Percentiles rank a stretch among this genome's conserved stretches.
These are phyloP conservation scores for Entelurus aequoreus DNA, from an alignment of 2,113 vertebrate genomes.

Conservation along the genomic window DNA sequence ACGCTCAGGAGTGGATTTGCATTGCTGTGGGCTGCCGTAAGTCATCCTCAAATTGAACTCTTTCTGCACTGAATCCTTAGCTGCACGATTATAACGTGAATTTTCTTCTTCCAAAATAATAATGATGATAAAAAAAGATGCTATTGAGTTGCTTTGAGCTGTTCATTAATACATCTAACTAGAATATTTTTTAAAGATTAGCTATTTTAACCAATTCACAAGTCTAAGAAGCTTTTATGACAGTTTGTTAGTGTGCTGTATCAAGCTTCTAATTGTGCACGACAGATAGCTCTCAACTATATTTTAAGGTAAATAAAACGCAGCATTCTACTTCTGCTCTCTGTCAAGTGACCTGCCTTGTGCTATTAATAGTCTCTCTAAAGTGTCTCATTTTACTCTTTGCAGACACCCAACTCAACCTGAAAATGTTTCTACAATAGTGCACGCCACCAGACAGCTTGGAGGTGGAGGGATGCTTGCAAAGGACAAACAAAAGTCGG, in stretches of 20 bases:
- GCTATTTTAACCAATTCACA: background rate
- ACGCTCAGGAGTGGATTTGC: conserved; percentile 54
- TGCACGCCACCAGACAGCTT: background rate
- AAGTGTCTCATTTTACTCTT: conserved; percentile 43
- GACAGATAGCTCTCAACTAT: background rate
- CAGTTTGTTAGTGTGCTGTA: background rate
- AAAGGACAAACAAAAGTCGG: conserved; percentile 10
- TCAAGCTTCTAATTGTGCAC: background rate
- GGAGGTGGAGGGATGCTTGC: conserved; percentile 3
- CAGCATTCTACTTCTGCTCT: background rate
- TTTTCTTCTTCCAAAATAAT: too few species aligned
- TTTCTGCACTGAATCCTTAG: background rate
- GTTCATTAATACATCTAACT: background rate
- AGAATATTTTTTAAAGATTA: background rate
- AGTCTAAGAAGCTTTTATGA: background rate
- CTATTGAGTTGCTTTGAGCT: background rate
- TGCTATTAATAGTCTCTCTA: conserved; percentile 38
- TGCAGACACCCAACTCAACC: conserved; percentile 25
- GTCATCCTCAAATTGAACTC: conserved; percentile 17
- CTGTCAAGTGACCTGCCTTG: conserved; percentile 20
- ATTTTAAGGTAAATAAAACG: background rate
- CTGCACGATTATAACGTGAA: background rate
- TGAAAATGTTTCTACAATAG: conserved; percentile 18
- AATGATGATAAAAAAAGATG: background rate
- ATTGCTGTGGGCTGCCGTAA: conserved; percentile 42